Evolutionary conservation across 2,113 vertebrate genomes (phyloP).

Genomic region (Oreochromis aureus): DNA sequence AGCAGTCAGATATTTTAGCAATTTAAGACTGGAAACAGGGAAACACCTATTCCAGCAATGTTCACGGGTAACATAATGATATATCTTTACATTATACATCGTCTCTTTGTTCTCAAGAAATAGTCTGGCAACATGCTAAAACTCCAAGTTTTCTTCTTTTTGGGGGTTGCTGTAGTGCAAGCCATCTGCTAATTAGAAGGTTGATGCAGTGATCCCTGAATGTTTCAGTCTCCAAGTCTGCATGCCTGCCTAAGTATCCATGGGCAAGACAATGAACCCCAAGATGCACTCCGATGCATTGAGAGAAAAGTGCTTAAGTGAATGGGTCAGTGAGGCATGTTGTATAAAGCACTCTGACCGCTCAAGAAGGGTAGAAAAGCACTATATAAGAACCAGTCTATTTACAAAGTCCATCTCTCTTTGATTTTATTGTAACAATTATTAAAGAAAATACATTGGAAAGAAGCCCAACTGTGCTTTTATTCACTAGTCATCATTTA

Average conservation of each 20-base stretch:
- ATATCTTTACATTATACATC: neutral
- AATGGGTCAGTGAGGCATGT: neutral
- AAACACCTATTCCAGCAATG: neutral
- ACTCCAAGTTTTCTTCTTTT: neutral
- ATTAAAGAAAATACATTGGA: neutral
- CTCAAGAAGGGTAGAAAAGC: neutral
- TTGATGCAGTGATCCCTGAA: neutral
- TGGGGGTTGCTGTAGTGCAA: neutral
- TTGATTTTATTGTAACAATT: neutral
- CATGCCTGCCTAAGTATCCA: neutral
- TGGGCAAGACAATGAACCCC: neutral
- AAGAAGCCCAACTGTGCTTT: neutral
- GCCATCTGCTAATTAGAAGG: neutral
- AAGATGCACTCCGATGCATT: neutral
- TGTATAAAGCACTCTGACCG: too few relatives aligned
- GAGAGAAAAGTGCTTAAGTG: neutral
- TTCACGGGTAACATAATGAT: neutral
- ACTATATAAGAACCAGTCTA: rapidly evolving
- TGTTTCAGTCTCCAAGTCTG: neutral
- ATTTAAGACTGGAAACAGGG: neutral
- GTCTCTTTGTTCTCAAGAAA: neutral
- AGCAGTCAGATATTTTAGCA: neutral
- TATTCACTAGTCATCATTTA: neutral
- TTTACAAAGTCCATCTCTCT: neutral
- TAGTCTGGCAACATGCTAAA: neutral